Evolutionary conservation across 2,797 vertebrate species (phyloP).

Genomic region (Salmo trutta): DNA sequence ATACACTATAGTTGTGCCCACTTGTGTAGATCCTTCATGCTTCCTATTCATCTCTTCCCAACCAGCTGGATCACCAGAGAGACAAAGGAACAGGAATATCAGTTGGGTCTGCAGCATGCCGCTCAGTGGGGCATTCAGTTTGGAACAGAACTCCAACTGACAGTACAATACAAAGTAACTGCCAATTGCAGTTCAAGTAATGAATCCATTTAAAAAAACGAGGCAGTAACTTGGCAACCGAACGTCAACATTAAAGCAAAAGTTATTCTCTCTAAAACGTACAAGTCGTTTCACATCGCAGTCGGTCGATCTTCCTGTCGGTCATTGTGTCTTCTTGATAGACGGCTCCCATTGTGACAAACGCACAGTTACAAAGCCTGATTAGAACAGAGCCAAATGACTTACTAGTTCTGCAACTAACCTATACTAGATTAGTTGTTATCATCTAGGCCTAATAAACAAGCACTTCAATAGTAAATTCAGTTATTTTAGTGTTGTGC

Average conservation of each 20-base stretch:
- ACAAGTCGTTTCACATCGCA: neutral
- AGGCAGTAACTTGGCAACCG: conserved; percentile 8
- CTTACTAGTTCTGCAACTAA: too few relatives aligned
- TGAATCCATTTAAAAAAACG: neutral
- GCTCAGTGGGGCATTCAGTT: neutral
- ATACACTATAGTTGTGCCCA: neutral
- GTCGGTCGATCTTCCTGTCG: neutral
- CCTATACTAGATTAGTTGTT: too few relatives aligned
- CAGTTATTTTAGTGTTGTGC: too few relatives aligned
- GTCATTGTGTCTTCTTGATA: neutral
- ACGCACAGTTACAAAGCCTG: neutral
- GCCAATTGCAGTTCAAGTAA: neutral
- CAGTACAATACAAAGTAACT: neutral
- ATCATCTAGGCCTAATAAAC: too few relatives aligned
- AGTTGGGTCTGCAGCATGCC: neutral
- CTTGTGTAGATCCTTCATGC: neutral
- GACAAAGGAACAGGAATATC: neutral
- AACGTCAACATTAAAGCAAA: neutral
- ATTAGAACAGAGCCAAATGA: too few relatives aligned
- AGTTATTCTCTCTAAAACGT: neutral
- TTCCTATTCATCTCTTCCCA: neutral
- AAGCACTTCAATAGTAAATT: too few relatives aligned
- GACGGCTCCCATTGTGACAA: neutral
- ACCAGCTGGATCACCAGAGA: neutral
- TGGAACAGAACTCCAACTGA: neutral